Evolutionary conservation across 2,113 vertebrate species (phyloP).

Genomic region (Gymnogyps californianus): DNA sequence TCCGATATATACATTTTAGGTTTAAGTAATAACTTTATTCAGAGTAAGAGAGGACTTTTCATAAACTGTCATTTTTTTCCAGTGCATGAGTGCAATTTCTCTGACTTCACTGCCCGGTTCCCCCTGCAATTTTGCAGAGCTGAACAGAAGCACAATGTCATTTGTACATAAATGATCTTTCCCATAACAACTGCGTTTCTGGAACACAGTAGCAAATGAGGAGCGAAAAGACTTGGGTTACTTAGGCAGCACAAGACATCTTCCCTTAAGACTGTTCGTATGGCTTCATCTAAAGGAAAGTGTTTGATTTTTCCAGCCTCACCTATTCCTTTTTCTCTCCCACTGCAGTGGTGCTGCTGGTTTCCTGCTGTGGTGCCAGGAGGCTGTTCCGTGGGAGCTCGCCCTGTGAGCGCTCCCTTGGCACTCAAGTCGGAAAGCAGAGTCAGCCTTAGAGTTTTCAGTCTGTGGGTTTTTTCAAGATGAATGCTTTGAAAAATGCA

Average conservation of each 20-base stretch:
- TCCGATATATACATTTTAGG: neutral
- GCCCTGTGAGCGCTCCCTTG: neutral
- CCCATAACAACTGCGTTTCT: neutral
- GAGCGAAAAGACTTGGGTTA: neutral
- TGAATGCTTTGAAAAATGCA: conserved; percentile 8
- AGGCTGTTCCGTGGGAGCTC: neutral
- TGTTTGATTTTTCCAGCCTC: neutral
- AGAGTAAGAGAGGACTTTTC: neutral
- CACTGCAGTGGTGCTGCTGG: neutral
- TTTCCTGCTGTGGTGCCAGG: neutral
- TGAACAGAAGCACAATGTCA: neutral
- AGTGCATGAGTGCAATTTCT: neutral
- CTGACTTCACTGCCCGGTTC: neutral
- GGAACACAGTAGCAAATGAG: neutral
- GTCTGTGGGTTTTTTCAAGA: neutral
- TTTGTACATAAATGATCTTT: neutral
- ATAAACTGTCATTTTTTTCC: rapidly evolving
- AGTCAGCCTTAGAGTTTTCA: conserved; percentile 1
- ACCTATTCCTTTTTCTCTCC: neutral
- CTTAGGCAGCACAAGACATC: neutral
- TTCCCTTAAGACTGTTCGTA: neutral
- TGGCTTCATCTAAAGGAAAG: neutral
- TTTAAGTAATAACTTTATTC: neutral
- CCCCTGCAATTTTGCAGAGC: neutral
- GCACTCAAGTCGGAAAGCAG: neutral